Percentiles rank a stretch among this genome's conserved stretches.
phyloP scores from a whole-genome alignment of 2,888 invertebrate genomes.

The Leptopilina drosophilae region DNA sequence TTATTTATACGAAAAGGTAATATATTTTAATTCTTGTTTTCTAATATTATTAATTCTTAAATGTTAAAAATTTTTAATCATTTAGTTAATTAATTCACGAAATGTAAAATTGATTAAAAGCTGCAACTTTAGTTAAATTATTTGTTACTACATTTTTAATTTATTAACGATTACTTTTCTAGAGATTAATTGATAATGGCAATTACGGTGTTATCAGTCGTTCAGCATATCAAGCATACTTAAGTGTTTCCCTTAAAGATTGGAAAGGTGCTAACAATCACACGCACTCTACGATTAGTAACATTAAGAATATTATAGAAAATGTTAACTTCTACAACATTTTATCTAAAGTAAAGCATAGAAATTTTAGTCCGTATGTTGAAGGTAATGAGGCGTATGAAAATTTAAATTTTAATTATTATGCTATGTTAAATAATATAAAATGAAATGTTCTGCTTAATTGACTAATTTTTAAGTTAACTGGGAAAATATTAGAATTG shows the following conservation, averaged over 20 bases:
- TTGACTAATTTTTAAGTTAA: too few species aligned
- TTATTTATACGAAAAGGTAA: slow-evolving; percentile 84
- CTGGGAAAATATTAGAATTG: background rate
- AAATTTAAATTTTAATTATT: background rate
- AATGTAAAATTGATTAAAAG: too few species aligned
- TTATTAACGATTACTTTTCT: background rate
- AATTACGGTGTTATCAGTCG: slow-evolving; percentile 82
- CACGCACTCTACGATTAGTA: slow-evolving; percentile 83
- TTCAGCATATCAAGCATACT: slow-evolving; percentile 80
- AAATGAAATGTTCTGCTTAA: background rate
- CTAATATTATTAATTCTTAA: background rate
- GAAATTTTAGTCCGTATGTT: background rate
- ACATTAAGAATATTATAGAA: slow-evolving; percentile 81
- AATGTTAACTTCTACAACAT: slow-evolving; percentile 92
- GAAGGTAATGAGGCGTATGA: background rate
- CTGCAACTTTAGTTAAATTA: too few species aligned
- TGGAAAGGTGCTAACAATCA: slow-evolving; percentile 81
- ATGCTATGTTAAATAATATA: too few species aligned
- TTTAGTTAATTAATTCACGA: too few species aligned
- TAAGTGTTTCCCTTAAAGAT: slow-evolving; percentile 79
- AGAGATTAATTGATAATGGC: slow-evolving; percentile 84
- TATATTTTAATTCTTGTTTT: background rate
- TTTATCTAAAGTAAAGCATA: slow-evolving; percentile 73
- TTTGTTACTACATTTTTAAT: background rate
- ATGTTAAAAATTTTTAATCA: too few species aligned